Percentiles rank a stretch among this genome's conserved stretches.
Evolutionary conservation across 1,140 invertebrate species (phyloP).

Genomic region (Marisa cornuarietis): DNA sequence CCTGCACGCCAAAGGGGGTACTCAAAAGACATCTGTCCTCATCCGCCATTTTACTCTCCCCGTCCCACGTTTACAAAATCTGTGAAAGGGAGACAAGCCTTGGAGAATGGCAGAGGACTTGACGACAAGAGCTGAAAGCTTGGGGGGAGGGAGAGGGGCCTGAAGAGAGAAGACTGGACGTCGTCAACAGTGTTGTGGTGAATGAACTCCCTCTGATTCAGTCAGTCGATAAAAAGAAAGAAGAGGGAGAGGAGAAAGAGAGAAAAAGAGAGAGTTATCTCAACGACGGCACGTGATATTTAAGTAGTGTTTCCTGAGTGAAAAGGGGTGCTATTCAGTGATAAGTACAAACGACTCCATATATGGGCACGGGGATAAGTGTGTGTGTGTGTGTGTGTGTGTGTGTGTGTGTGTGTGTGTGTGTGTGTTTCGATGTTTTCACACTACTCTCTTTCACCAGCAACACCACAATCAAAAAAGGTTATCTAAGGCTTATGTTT

Average conservation of each 20-base stretch:
- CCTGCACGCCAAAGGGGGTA: too few species aligned
- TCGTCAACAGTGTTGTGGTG: too few species aligned
- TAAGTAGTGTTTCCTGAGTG: too few species aligned
- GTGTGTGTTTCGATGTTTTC: not conserved
- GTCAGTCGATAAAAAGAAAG: not conserved
- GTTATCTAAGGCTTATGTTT: too few species aligned
- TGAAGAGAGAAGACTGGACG: too few species aligned
- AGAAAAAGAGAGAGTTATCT: too few species aligned
- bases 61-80: not conserved
- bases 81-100: slow-evolving; percentile 4
- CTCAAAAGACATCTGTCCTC: not conserved
- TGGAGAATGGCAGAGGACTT: not conserved
- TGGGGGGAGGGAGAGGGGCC: too few species aligned
- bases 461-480: too few species aligned
- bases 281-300: too few species aligned
- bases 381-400: not conserved
- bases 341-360: too few species aligned
- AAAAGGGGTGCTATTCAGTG: too few species aligned
- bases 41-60: not conserved
- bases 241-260: not conserved
- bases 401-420: too few species aligned
- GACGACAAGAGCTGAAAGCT: not conserved
- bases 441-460: not conserved
- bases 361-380: not conserved
- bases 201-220: not conserved